Evolutionary conservation across 2,113 vertebrate species (phyloP), one percentile per base, ranked within the genome.

Genomic region (Python bivittatus): DNA sequence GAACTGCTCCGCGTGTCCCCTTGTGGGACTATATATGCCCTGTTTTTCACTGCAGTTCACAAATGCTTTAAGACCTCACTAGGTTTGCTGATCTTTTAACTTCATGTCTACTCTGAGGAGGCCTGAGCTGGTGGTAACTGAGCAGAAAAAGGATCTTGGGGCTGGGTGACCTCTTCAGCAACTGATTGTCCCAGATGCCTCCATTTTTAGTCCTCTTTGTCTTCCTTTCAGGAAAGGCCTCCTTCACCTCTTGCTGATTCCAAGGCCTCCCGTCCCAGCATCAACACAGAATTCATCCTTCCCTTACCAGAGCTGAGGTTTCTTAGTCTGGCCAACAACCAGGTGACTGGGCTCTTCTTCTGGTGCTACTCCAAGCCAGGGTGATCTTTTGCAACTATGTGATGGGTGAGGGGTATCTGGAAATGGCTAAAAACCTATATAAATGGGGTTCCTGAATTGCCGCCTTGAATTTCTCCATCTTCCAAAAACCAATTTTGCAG

Each of bases 301-400:
- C 98, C 98, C 1, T 97, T 99, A 64, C 98, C 98, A n/a, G 96
- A 97, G 72, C 98, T 99, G 85, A 96, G 96, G 61, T 95, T 87
- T 94, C 98, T 99, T 90, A 98, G 97, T 96, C 94, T 99, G 96
- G 98, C 98, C 72, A 93, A 98, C 94, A 99, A 98, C 96, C 97
- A 98, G 98, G 99, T 99, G 93, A 95, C n/a, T 90, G 11, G 25
- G 33, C 29, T 58, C 79, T 52, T 61, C 38, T 13, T 61, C 23
- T 3, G 48, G 10, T 29, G 22, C 0, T 13, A 1, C 44, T n/a
- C 86, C 84, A 89, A 60, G 58, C 25, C 58, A 86, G 90, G 8
- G 1, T 12, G n/a, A 1, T 61, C 23, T 52, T 89, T 10, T 25
- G 42, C 2, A 33, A 86, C 8, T 11, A 20, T 2, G 1, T 10